Evolutionary conservation across 2,113 vertebrate species (phyloP), one percentile per base, ranked within the genome.

Genomic region (Chionis minor): DNA sequence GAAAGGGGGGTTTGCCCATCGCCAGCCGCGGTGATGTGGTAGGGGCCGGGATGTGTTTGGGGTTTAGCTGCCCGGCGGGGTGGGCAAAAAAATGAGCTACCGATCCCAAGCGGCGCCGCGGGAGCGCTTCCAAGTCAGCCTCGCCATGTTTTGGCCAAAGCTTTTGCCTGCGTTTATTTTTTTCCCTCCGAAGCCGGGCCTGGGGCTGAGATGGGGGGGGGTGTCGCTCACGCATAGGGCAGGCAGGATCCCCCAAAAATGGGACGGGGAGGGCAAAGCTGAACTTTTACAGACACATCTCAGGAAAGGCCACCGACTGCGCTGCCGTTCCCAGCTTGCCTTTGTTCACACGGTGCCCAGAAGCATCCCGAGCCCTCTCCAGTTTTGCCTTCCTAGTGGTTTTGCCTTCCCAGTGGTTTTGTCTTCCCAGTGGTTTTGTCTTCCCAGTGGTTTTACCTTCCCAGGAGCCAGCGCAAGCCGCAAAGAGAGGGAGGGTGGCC

Each of bases 51-150:
- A 8, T 27, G 77, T 7, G 7, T 28, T 33, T 10, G 49, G 67
- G 33, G 32, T 6, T 12, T 32, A 72, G 82, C 45, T 85, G 49
- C 87, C 70, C 40, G 0, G 19, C 2, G 4, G 24, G 54, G 8
- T 6, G 6, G 11, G 51, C 44, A 51, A 2, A 28, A 74, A 81
- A 21, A 33, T 0, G 44, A 80, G 58, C 44, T 59, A 42, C 49
- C 1, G 47, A 26, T 63, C 55, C 61, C 45, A 8, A 5, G 4
- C 5, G 14, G 38, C 0, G 0, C 32, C 1, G 20, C 1, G 2
- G 62, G 77, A 59, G 58, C 19, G 3, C 8, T 24, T 65, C 78
- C 30, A 26, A 45, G 66, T 21, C 3, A 12, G 27, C 22, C 24
- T 42, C 0, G 1, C 52, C 14, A 1, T 8, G 67, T 20, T 91